These are phyloP conservation scores for Haliaeetus leucogaster DNA, from an alignment of 2,113 vertebrate species.

Conservation along the genomic window DNA sequence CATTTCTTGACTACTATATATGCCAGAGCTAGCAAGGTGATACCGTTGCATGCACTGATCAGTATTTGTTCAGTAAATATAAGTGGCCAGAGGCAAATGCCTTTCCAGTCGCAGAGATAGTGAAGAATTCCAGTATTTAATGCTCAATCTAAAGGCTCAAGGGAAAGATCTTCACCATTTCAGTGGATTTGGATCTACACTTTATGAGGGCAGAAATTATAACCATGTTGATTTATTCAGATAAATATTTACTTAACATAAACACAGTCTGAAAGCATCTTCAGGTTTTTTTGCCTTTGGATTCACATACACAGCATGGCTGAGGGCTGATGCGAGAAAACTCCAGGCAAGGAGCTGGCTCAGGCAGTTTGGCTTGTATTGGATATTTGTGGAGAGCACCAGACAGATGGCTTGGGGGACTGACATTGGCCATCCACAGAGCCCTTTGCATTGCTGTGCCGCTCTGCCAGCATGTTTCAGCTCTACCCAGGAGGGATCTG, in stretches of 20 bases:
- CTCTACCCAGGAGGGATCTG: background rate
- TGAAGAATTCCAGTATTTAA: background rate
- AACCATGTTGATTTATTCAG: background rate
- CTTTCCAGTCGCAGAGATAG: background rate
- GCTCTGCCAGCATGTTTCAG: background rate
- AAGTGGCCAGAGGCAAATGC: background rate
- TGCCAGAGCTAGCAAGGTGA: background rate
- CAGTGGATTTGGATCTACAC: background rate
- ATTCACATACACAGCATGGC: background rate
- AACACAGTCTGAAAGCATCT: background rate
- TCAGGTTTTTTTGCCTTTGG: background rate
- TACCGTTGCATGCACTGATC: background rate
- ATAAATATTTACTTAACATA: background rate
- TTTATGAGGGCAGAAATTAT: background rate
- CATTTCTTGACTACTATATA: background rate
- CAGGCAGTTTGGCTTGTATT: background rate
- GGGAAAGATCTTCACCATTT: background rate
- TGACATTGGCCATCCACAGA: background rate
- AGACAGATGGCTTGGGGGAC: background rate
- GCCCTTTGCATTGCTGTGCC: fast-evolving
- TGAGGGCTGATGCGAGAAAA: background rate
- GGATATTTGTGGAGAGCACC: background rate
- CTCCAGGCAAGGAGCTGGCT: background rate
- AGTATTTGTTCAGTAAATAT: slow-evolving; percentile 5
- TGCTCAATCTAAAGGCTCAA: background rate